Evolutionary conservation across 92 coral and sea anemone genomes (phyloP).

Genomic region (Parazoanthus darwini): DNA sequence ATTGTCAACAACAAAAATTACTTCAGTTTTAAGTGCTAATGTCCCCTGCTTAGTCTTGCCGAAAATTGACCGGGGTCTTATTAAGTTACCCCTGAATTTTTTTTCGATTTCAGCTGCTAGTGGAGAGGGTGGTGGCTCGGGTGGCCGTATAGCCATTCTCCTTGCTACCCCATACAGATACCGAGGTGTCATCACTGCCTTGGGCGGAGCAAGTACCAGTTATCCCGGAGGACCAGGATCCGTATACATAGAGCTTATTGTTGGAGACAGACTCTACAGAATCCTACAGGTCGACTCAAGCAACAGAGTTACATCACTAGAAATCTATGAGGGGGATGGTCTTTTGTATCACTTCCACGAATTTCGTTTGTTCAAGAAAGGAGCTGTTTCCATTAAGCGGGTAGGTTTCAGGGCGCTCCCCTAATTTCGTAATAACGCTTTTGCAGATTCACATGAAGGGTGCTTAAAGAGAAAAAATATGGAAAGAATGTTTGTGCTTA

Average conservation of each 20-base stretch:
- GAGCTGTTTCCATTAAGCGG: constrained; percentile 50
- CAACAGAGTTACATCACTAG: constrained; percentile 50
- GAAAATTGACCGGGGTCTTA: neutral
- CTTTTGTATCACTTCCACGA: constrained; percentile 52
- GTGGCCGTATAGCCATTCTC: constrained; percentile 64
- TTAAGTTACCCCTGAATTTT: neutral
- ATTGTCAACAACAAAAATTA: too few species aligned
- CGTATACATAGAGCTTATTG: constrained; percentile 48
- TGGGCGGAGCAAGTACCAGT: constrained; percentile 54
- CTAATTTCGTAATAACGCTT: neutral
- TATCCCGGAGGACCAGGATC: constrained; percentile 69
- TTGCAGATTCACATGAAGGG: neutral
- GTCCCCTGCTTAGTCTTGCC: constrained; percentile 1
- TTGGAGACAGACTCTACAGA: constrained; percentile 45
- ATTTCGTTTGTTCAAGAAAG: constrained; percentile 50
- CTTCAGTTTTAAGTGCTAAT: too few species aligned
- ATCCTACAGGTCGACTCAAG: constrained; percentile 49
- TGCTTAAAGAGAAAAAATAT: neutral
- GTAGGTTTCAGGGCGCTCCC: constrained; percentile 13
- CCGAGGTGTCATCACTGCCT: constrained; percentile 56
- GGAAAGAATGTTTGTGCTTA: too few species aligned
- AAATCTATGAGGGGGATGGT: constrained; percentile 52
- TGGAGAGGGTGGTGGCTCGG: constrained; percentile 63
- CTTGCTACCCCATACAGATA: constrained; percentile 50
- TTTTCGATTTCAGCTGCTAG: constrained; percentile 48